phyloP scores from a whole-genome alignment of 2,797 vertebrate genomes.

The Sternotherus odoratus region DNA sequence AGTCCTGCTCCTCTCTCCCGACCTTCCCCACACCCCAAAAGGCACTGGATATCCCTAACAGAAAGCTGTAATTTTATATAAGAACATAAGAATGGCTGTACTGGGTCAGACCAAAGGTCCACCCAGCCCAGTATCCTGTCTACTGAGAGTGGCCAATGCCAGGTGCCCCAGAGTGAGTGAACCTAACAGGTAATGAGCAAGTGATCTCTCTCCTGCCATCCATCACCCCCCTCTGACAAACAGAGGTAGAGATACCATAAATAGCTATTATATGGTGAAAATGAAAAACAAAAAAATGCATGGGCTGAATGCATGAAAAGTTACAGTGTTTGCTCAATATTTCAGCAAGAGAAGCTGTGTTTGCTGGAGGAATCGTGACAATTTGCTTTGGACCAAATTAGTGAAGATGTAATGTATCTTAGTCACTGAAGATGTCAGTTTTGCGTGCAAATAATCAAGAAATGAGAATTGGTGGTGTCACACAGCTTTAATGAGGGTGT shows the following conservation, averaged over 20 bases:
- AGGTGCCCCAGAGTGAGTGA: too few species aligned
- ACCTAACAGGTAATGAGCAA: too few species aligned
- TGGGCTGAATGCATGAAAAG: conserved; percentile 40
- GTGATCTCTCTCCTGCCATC: too few species aligned
- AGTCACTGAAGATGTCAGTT: conserved; percentile 29
- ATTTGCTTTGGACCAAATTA: conserved; percentile 50
- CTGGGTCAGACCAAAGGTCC: too few species aligned
- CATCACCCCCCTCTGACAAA: too few species aligned
- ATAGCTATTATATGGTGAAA: conserved; percentile 64
- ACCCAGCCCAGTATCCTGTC: too few species aligned
- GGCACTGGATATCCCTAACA: conserved; percentile 32
- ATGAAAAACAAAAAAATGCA: conserved; percentile 62
- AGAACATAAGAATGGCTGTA: too few species aligned
- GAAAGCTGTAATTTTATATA: conserved; percentile 71
- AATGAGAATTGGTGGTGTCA: conserved; percentile 25
- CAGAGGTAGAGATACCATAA: background rate
- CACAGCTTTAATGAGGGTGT: conserved; percentile 36
- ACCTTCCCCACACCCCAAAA: background rate
- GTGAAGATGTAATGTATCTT: conserved; percentile 52
- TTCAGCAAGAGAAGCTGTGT: conserved; percentile 37
- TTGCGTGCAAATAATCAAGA: conserved; percentile 33
- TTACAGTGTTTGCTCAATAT: conserved; percentile 31
- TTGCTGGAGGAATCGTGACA: conserved; percentile 58
- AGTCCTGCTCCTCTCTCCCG: background rate
- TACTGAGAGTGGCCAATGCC: too few species aligned